Evolutionary conservation across 2,113 vertebrate genomes (phyloP).

Genomic region (Nettapus auritus): DNA sequence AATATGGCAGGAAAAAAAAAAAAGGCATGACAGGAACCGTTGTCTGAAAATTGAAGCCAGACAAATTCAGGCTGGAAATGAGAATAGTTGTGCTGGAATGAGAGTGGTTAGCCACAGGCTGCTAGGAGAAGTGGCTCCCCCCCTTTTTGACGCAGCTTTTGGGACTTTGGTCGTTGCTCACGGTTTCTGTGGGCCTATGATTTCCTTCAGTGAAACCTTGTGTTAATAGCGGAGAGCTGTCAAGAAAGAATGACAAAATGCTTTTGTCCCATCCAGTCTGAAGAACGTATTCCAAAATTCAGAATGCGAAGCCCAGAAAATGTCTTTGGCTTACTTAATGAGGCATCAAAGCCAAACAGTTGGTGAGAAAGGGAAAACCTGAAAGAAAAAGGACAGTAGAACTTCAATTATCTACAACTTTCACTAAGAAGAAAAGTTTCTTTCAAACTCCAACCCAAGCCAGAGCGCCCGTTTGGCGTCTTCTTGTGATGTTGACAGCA

Average conservation of each 20-base stretch:
- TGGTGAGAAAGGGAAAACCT: neutral
- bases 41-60: neutral
- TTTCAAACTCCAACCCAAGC: neutral
- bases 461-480: neutral
- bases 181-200: neutral
- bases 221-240: neutral
- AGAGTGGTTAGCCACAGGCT: conserved; percentile 18
- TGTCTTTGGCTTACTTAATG: neutral
- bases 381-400: neutral
- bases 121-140: neutral
- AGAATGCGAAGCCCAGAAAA: neutral
- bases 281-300: fast-evolving
- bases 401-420: neutral
- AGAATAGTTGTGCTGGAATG: conserved; percentile 18
- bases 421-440: neutral
- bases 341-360: neutral
- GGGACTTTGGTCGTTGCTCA: neutral
- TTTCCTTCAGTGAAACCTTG: neutral
- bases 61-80: neutral
- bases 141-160: neutral
- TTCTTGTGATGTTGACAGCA: neutral
- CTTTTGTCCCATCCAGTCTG: neutral
- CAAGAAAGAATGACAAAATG: neutral
- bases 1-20: neutral
- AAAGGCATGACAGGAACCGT: neutral